Evolutionary conservation across 1,140 invertebrate species (phyloP), one percentile per base, ranked within the genome.

Genomic region (Archivesica marissinica): DNA sequence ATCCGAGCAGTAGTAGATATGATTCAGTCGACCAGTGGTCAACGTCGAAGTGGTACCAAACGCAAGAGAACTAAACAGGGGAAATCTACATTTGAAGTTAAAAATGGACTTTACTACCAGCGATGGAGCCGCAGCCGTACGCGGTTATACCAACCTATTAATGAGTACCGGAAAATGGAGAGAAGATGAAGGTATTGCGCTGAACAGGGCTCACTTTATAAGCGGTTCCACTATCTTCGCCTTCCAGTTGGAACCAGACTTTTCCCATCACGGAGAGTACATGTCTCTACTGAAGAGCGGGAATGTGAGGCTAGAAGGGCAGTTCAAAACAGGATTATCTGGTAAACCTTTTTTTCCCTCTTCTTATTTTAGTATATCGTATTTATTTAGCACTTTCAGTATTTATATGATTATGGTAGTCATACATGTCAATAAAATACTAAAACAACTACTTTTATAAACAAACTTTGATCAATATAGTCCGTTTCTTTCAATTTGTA

Each of bases 221-320:
- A 41, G 23, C 28, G 78, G 77, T 39, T 86, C 52, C 33, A 66
- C 77, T 3, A 25, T 86, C 17, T 86, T 72, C 23, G n/a, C 15
- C 20, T 86, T 86, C 54, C 17, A 80, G 25, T 41, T 87, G n/a
- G 85, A 87, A 59, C 86, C 86, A n/a, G 9, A 70, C 13, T 83
- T 87, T 78, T 38, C 44, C 6, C 23, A 78, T 33, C 44, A 78
- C n/a, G 47, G 52, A 4, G n/a, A 85, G 30, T 85, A 78, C 23
- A 6, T 78, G 0, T 78, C 76, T 4, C 23, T 77, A 23, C 7
- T 44, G 6, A 85, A 85, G 35, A 61, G 7, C 20, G 13, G 72
- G 64, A 82, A 7, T 33, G 52, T 77, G 11, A 33, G 78, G 41
- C 30, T 86, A 11, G 85, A 82, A 28, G 70, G 41, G 15, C 23